These are phyloP conservation scores for Sebastes hopkinsi DNA, from an alignment of 2,797 vertebrate genomes.

Conservation along the genomic window DNA sequence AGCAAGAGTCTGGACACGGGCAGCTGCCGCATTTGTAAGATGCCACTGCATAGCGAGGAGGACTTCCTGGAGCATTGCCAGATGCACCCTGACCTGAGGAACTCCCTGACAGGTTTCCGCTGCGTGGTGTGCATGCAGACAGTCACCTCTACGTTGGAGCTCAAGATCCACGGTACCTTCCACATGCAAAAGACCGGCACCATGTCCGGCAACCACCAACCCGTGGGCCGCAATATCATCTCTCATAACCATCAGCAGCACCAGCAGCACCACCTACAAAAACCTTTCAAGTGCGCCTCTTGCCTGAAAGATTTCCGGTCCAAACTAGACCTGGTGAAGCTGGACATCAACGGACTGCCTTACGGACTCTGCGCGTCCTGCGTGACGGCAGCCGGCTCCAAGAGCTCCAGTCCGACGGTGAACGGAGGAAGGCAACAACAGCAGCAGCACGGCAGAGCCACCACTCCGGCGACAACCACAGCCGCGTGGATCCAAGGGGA, in stretches of 20 bases:
- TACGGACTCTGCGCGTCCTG: conserved; percentile 96
- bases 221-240: conserved; percentile 69
- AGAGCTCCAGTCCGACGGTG: conserved; percentile 88
- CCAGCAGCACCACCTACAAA: conserved; percentile 86
- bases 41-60: conserved; percentile 97
- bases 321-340: conserved; percentile 95
- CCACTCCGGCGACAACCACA: conserved; percentile 73
- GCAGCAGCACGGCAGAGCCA: conserved; percentile 70
- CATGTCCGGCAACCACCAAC: conserved; percentile 85
- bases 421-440: conserved; percentile 83
- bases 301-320: conserved; percentile 98
- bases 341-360: conserved; percentile 97
- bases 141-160: conserved; percentile 97
- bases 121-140: conserved; percentile 99
- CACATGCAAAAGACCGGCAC: conserved; percentile 99
- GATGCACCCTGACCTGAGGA: conserved; percentile 98
- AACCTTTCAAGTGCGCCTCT: conserved; percentile 94
- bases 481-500: conserved; percentile 88
- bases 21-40: conserved; percentile 98
- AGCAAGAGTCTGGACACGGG: conserved; percentile 99
- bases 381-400: conserved; percentile 90
- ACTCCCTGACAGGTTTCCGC: conserved; percentile 98
- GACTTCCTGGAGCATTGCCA: conserved; percentile 99
- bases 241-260: conserved; percentile 80
- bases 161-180: conserved; percentile 99